Evolutionary conservation across 2,888 invertebrate genomes (phyloP), one percentile per base, ranked within the genome.

Genomic region (Phania funesta): DNA sequence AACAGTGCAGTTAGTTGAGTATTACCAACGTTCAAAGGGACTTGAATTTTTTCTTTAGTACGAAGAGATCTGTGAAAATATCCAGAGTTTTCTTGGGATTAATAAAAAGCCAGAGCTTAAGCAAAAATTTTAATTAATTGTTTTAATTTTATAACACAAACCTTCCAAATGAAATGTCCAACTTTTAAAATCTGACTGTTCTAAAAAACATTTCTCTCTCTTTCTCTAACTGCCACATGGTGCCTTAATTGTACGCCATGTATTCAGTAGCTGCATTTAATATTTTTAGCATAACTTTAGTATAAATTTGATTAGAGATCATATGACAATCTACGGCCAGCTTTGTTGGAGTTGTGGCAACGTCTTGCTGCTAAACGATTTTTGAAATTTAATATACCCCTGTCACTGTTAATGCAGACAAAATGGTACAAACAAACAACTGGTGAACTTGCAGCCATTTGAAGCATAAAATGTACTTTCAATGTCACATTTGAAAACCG

Each of bases 321-420:
- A 46, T 46, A 54, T 52, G 67, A 62, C 67, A 76, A n/a, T n/a
- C n/a, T n/a, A n/a, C n/a, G n/a, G n/a, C n/a, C n/a, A 60, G 32
- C 18, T 76, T 48, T 76, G 68, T 68, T 68, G 52, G 68, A 76
- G 44, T 68, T 52, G 22, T 54, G 60, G 60, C 60, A 60, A 35
- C 44, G 41, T 68, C 68, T 68, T 60, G 68, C 50, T 52, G 52
- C 60, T 76, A 68, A 76, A 68, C 76, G 76, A 76, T 76, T 67
- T n/a, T 76, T 52, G 52, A 62, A 71, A 67, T 65, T 35, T 65
- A 73, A 60, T 58, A 67, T 79, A 32, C 58, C 78, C 41, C 24
- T 18, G n/a, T 50, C 52, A 35, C 29, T 24, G 29, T 41, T 56
- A 65, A 62, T 46, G 50, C 48, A 6, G 9, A 65, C 68, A 64